Evolutionary conservation across 92 coral and sea anemone species (phyloP), one percentile per base, ranked within the genome.

Genomic region (Palythoa grandis): DNA sequence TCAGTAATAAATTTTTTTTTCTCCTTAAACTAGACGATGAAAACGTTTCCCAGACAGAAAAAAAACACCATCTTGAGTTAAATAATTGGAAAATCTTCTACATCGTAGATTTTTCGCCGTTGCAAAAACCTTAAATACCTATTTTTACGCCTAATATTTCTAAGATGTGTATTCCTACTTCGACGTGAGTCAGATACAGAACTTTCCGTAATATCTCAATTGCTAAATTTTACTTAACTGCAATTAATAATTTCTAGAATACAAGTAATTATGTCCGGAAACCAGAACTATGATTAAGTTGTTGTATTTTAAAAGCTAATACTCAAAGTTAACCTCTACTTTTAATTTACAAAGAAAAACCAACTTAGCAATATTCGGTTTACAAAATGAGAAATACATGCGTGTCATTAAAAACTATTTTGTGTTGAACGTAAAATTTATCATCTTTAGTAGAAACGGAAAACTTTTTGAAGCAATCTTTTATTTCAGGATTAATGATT

Each of bases 251-350:
- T 72, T 70, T 70, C 70, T 67, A 88, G 74, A 77, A 91, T 66
- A 74, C 48, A 57, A 20, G 70, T 74, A 92, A 92, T 86, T 92
- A 83, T 92, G 67, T 92, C 93, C 97, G 95, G 86, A 73, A 58
- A 87, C 72, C 87, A 86, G 88, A 89, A 70, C 84, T 82, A 82
- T n/a, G n/a, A n/a, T 89, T 84, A 89, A 89, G 53, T 76, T 78
- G 57, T 54, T 82, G 65, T 89, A 43, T 86, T 82, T 56, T 77
- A 48, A 89, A 92, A 93, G 88, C 72, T 79, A 83, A 79, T 79
- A 83, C 79, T 87, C 73, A 78, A 61, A 89, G 88, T 80, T 74
- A 68, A 63, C 54, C 82, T 66, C 29, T 89, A 91, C 86, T 91
- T 93, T 92, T 91, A 85, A 84, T 60, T 72, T 52, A 72, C 88